phyloP scores from a whole-genome alignment of 2,113 vertebrate species.

The Barbus barbus region DNA sequence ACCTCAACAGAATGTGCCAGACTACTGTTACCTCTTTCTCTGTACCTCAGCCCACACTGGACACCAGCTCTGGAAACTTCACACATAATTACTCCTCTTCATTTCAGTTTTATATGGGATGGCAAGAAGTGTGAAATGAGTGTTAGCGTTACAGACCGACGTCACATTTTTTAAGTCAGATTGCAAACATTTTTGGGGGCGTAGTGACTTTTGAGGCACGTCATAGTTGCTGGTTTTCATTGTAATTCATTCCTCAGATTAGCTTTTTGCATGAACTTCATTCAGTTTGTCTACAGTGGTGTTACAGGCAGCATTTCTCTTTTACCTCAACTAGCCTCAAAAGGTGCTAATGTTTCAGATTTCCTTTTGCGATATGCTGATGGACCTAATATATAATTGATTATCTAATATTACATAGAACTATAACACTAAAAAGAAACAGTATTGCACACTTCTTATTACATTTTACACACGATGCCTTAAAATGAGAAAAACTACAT shows the following conservation, averaged over 20 bases:
- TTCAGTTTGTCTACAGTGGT: neutral
- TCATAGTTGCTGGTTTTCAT: neutral
- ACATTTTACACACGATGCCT: neutral
- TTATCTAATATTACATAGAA: neutral
- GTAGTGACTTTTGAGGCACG: neutral
- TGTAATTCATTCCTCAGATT: slow-evolving; percentile 6
- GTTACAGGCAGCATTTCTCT: neutral
- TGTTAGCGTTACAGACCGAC: neutral
- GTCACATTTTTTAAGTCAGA: neutral
- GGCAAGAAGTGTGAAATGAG: neutral
- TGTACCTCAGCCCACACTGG: slow-evolving; percentile 30
- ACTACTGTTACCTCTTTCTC: slow-evolving; percentile 52
- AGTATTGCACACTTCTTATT: neutral
- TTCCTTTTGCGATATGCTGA: neutral
- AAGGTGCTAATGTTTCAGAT: neutral
- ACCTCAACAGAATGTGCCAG: slow-evolving; percentile 73
- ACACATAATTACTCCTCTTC: slow-evolving; percentile 7
- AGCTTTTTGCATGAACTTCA: neutral
- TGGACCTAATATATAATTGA: neutral
- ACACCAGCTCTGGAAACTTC: slow-evolving; percentile 14
- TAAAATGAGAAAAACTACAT: neutral
- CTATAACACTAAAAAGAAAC: neutral
- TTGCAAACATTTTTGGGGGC: neutral
- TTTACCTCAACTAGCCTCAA: slow-evolving; percentile 26
- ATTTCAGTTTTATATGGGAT: neutral